Percentiles rank a stretch among this genome's conserved stretches.
Conservation (phyloP, 2,113 vertebrate genomes). For the Callithrix jacchus region DNA sequence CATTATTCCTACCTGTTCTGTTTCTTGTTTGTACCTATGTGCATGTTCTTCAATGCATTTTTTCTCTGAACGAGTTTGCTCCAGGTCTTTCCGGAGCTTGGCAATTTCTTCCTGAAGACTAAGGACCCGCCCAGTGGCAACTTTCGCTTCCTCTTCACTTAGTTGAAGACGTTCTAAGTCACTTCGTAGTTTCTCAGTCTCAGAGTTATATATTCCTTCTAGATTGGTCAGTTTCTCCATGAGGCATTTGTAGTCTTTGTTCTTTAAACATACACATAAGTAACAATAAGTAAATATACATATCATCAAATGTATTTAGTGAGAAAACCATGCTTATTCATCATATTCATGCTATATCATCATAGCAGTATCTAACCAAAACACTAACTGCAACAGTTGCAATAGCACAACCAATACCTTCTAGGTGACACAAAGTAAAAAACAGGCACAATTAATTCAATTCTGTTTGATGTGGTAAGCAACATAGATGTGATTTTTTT, state of each 20-base stretch:
- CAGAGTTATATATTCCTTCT: slow-evolving; percentile 86
- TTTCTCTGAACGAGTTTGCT: slow-evolving; percentile 92
- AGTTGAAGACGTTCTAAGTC: slow-evolving; percentile 91
- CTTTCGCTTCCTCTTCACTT: slow-evolving; percentile 93
- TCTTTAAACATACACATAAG: slow-evolving; percentile 81
- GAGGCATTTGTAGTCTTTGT: slow-evolving; percentile 90
- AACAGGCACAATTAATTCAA: background rate
- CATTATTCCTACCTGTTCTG: slow-evolving; percentile 87
- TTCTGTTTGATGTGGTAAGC: background rate
- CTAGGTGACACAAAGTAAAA: background rate
- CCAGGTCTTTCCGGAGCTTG: slow-evolving; percentile 91
- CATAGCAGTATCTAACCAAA: background rate
- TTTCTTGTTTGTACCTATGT: slow-evolving; percentile 92
- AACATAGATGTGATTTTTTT: slow-evolving; percentile 14
- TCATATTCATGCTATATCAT: background rate
- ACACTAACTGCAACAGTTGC: background rate
- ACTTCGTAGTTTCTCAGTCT: slow-evolving; percentile 90
- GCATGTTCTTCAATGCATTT: slow-evolving; percentile 94
- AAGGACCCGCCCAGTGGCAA: slow-evolving; percentile 87
- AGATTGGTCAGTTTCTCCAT: slow-evolving; percentile 88
- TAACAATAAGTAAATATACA: slow-evolving; percentile 27
- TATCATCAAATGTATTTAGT: background rate
- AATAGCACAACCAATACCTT: background rate
- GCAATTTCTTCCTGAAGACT: slow-evolving; percentile 94
- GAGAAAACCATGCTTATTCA: background rate